Percentiles rank a stretch among this genome's conserved stretches.
phyloP scores from a whole-genome alignment of 2,888 invertebrate genomes.

The Plagodis pulveraria region DNA sequence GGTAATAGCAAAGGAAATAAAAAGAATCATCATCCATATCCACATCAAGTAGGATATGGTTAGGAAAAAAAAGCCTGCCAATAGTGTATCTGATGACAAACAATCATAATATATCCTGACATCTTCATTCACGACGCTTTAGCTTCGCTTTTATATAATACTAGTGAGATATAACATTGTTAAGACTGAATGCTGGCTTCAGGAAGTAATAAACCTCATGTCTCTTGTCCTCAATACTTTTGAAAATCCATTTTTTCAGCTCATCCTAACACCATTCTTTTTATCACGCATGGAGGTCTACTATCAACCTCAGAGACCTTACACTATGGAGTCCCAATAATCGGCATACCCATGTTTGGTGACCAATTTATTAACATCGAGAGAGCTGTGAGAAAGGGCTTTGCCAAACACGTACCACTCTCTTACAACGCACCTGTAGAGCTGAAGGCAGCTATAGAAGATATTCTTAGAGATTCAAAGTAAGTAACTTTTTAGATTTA shows the following conservation, averaged over 20 bases:
- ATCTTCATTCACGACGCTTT: too few relatives aligned
- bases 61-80: too few relatives aligned
- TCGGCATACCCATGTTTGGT: slow-evolving; percentile 56
- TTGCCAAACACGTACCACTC: slow-evolving; percentile 46
- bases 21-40: too few relatives aligned
- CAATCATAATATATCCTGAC: too few relatives aligned
- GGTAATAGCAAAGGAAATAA: too few relatives aligned
- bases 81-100: too few relatives aligned
- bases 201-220: too few relatives aligned
- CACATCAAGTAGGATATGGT: too few relatives aligned
- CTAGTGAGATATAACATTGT: too few relatives aligned
- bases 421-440: slow-evolving; percentile 42
- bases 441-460: slow-evolving; percentile 49
- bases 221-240: too few relatives aligned
- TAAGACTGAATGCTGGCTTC: too few relatives aligned
- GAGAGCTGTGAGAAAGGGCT: slow-evolving; percentile 55
- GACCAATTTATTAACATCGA: slow-evolving; percentile 64
- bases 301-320: slow-evolving; percentile 58
- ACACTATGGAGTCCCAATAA: slow-evolving; percentile 58
- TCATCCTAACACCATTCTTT: slow-evolving; percentile 53
- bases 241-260: slow-evolving; percentile 39
- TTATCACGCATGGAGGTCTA: slow-evolving; percentile 60
- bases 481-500: slow-evolving; percentile 27
- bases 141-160: too few relatives aligned
- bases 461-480: slow-evolving; percentile 48